Evolutionary conservation across 2,113 vertebrate genomes (phyloP).

Genomic region (Coracopsis vasa): DNA sequence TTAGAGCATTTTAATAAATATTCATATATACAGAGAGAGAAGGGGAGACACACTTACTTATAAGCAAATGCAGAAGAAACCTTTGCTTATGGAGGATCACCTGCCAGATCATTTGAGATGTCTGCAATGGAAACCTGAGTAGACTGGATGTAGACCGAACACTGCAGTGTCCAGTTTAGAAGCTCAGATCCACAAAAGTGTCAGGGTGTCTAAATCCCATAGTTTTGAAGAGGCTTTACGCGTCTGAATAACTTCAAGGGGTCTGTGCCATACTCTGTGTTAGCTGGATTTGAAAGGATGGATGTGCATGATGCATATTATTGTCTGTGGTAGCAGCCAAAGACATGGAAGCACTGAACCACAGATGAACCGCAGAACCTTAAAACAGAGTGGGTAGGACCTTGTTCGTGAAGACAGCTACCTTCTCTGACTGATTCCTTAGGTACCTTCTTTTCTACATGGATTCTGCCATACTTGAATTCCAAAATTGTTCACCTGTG

Average conservation of each 20-base stretch:
- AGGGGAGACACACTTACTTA: background rate
- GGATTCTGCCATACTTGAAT: background rate
- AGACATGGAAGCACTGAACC: background rate
- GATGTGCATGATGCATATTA: background rate
- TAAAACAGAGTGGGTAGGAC: background rate
- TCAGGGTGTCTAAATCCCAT: accelerated
- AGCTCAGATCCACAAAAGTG: background rate
- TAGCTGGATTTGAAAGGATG: background rate
- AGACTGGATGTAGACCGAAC: background rate
- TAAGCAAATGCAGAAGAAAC: background rate
- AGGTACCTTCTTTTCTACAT: background rate
- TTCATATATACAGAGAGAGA: background rate
- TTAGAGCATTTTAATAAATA: background rate
- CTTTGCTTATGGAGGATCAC: background rate
- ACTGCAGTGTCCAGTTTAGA: background rate
- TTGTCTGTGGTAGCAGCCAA: background rate
- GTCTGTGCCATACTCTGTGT: background rate
- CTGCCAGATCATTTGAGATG: background rate
- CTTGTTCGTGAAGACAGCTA: background rate
- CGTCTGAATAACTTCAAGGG: background rate
- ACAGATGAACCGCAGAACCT: background rate
- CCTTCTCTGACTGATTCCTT: background rate
- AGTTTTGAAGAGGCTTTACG: background rate
- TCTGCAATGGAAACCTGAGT: background rate
- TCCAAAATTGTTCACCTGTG: background rate